A percentile compares a stretch with the other conserved stretches of the same genome.
Conservation (phyloP, 1,140 invertebrate species). For the Pygmarrhopalites habei region DNA sequence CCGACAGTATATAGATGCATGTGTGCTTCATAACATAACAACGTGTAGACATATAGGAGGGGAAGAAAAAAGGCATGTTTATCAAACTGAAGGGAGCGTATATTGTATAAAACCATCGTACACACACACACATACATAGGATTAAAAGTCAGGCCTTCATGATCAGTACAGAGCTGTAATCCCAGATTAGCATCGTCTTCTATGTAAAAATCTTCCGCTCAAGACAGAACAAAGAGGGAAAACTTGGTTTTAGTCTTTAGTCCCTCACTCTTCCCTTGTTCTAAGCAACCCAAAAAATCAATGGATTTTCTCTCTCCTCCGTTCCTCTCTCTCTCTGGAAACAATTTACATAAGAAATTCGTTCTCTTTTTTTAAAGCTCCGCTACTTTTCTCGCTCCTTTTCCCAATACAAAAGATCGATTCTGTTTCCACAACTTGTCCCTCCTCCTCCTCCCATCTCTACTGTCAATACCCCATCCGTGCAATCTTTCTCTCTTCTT, state of each 20-base stretch:
- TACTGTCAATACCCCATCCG: too few species aligned
- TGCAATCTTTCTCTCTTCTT: constrained; percentile 2
- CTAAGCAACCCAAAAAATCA: constrained; percentile 13
- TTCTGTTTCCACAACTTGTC: constrained; percentile 14
- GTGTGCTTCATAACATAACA: too few species aligned
- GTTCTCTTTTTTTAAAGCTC: constrained; percentile 30
- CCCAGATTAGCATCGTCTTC: constrained; percentile 24
- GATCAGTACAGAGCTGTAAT: constrained; percentile 29
- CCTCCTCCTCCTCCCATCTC: constrained; percentile 16
- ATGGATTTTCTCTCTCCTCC: constrained; percentile 20
- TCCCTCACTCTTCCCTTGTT: too few species aligned
- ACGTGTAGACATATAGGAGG: too few species aligned
- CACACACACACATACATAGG: too few species aligned
- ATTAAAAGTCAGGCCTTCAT: constrained; percentile 23
- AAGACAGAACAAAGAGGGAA: constrained; percentile 7
- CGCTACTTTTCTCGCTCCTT: constrained; percentile 17
- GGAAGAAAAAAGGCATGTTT: too few species aligned
- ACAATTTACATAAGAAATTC: constrained; percentile 33
- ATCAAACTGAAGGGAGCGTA: too few species aligned
- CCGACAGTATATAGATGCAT: too few species aligned
- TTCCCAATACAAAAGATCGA: constrained; percentile 28
- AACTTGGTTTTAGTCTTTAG: not conserved
- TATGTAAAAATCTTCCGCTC: constrained; percentile 14
- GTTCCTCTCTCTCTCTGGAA: too few species aligned
- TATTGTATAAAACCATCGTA: too few species aligned